Conservation (phyloP, 2,797 vertebrate species). For the Pithecia hirsuta region DNA sequence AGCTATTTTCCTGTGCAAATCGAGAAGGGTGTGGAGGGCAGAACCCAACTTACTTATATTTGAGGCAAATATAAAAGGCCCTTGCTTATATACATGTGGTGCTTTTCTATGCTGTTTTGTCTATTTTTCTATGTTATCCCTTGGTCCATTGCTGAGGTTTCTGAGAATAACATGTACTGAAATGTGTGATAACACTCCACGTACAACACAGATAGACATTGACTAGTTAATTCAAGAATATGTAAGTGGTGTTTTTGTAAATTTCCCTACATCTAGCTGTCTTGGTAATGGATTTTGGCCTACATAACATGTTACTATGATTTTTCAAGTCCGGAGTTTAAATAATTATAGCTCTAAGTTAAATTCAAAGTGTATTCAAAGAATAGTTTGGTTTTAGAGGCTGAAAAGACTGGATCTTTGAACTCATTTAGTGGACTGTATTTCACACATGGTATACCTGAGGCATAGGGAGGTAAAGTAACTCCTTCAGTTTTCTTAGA, state of each 20-base stretch:
- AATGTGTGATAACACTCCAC: not conserved
- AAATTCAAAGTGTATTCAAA: not conserved
- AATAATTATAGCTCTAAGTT: conserved; percentile 28
- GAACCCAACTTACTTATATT: not conserved
- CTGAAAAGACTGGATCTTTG: not conserved
- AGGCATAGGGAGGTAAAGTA: not conserved
- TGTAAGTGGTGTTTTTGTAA: not conserved
- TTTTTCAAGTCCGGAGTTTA: not conserved
- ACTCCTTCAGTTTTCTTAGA: conserved; percentile 55
- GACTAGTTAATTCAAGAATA: not conserved
- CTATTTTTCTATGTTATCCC: not conserved
- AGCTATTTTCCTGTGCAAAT: not conserved
- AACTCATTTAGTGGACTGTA: not conserved
- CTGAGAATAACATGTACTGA: not conserved
- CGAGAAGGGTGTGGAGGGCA: not conserved
- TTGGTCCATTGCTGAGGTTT: not conserved
- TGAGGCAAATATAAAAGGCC: not conserved
- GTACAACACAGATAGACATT: not conserved
- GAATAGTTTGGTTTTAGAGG: conserved; percentile 23
- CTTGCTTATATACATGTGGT: not conserved
- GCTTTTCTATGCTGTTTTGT: not conserved
- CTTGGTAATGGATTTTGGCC: not conserved
- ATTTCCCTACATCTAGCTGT: not conserved
- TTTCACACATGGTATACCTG: not conserved
- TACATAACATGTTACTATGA: not conserved